phyloP scores from a whole-genome alignment of 2,888 invertebrate species.

The Salticus scenicus region DNA sequence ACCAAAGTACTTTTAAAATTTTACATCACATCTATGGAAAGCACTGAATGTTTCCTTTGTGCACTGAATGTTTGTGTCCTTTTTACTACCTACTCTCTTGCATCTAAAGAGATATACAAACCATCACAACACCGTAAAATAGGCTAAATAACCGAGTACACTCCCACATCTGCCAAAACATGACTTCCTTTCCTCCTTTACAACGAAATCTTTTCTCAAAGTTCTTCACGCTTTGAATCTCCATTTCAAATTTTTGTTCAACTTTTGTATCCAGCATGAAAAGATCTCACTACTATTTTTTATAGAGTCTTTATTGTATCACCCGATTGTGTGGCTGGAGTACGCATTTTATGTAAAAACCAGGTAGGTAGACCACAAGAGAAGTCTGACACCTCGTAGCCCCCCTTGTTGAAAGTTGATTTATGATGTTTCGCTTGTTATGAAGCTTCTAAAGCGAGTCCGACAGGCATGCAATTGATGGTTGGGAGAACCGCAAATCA shows the following conservation, averaged over 20 bases:
- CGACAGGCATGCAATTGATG: slow-evolving; percentile 62
- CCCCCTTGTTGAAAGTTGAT: slow-evolving; percentile 54
- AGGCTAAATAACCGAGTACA: not conserved
- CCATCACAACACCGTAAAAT: not conserved
- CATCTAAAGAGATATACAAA: not conserved
- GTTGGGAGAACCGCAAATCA: slow-evolving; percentile 36
- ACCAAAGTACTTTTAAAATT: too few relatives aligned
- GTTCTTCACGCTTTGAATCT: slow-evolving; percentile 1
- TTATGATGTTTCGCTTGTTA: slow-evolving; percentile 62
- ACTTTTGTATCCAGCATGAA: slow-evolving; percentile 32
- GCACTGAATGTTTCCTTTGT: too few relatives aligned
- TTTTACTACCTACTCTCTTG: not conserved
- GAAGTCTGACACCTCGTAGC: slow-evolving; percentile 43
- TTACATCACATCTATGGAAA: too few relatives aligned
- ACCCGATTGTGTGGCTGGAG: slow-evolving; percentile 13
- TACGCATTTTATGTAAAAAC: slow-evolving; percentile 33
- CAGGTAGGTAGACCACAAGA: slow-evolving; percentile 55
- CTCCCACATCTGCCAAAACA: slow-evolving; percentile 12
- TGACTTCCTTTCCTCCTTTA: not conserved
- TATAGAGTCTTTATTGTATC: slow-evolving; percentile 1
- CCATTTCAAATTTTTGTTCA: slow-evolving; percentile 31
- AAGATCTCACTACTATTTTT: not conserved
- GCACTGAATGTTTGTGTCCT: too few relatives aligned
- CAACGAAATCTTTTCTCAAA: not conserved
- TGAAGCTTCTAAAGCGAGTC: slow-evolving; percentile 50